Conservation (phyloP, 2,113 vertebrate species). For the Anhinga rufa region DNA sequence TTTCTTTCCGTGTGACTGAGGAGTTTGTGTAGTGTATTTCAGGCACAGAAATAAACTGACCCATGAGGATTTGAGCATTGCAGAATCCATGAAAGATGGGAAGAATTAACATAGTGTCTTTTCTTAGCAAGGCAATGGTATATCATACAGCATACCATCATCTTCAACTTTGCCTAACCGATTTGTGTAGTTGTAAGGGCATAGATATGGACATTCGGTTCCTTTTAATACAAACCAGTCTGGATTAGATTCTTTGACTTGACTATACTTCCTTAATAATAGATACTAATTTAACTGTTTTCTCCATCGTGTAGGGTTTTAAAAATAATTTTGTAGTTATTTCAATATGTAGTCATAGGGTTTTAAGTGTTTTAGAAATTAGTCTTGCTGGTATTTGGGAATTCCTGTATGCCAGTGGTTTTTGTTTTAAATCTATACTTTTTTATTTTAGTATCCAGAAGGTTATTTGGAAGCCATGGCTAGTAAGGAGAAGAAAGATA, state of each 20-base stretch:
- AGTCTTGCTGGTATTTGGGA: background rate
- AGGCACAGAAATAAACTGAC: background rate
- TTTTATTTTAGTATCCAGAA: constrained; percentile 86
- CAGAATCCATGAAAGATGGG: background rate
- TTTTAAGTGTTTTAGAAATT: background rate
- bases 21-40: background rate
- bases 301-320: background rate
- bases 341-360: background rate
- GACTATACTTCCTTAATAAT: background rate
- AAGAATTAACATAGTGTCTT: background rate
- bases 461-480: constrained; percentile 94
- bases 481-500: constrained; percentile 91
- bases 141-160: background rate
- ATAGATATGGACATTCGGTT: background rate
- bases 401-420: background rate
- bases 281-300: background rate
- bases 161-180: background rate
- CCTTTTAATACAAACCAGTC: background rate
- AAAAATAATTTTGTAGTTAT: background rate
- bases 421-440: background rate
- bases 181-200: background rate
- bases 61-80: background rate
- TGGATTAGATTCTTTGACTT: background rate
- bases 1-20: background rate
- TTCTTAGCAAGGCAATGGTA: background rate